Conservation (phyloP, 2,113 vertebrate species). For the Smithornis capensis region DNA sequence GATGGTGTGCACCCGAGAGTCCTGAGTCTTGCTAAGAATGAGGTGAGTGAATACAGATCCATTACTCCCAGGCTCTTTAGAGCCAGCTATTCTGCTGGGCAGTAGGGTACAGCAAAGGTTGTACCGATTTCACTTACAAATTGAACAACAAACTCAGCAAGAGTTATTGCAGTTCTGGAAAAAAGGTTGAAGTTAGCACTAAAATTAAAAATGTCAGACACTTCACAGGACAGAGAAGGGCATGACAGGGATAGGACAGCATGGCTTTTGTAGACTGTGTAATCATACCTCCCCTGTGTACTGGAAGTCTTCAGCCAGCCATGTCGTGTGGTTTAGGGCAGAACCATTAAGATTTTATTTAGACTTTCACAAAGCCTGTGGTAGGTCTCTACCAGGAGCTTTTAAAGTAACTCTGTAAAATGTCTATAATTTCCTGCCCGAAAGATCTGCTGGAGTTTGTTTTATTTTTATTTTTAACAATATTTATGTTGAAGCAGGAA, state of each 20-base stretch:
- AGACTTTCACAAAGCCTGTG: not conserved
- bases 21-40: not conserved
- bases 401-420: not conserved
- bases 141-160: not conserved
- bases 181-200: not conserved
- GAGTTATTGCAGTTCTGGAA: not conserved
- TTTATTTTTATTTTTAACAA: not conserved
- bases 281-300: not conserved
- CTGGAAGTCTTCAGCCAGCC: not conserved
- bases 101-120: not conserved
- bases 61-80: not conserved
- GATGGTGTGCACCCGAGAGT: conserved; percentile 33
- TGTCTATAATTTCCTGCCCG: not conserved
- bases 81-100: not conserved
- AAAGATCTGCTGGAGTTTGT: not conserved
- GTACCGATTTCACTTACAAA: not conserved
- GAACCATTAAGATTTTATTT: not conserved
- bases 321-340: not conserved
- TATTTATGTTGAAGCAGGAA: not conserved
- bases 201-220: not conserved
- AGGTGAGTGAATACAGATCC: not conserved
- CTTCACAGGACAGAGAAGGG: not conserved
- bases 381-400: not conserved
- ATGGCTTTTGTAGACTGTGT: not conserved
- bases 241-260: not conserved